Conservation (phyloP, 2,888 invertebrate species). For the Dicyrtoma fusca region DNA sequence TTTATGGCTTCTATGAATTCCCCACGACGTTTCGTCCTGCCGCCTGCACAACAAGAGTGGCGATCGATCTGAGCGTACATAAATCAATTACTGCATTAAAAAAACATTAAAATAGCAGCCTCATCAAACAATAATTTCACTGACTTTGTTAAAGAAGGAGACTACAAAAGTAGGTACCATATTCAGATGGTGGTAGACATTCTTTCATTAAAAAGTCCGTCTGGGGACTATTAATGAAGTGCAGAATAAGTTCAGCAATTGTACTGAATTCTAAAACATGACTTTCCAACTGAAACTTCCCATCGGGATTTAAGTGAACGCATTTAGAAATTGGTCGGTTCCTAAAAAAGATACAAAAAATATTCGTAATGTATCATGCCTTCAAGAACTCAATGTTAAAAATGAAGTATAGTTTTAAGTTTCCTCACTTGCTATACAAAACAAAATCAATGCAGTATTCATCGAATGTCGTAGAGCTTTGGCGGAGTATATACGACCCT, state of each 20-base stretch:
- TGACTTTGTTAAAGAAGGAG: constrained; percentile 53
- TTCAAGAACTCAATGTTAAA: too few relatives aligned
- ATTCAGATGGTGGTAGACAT: constrained; percentile 84
- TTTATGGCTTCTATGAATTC: constrained; percentile 58
- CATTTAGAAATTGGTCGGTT: constrained; percentile 46
- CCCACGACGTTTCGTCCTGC: neutral
- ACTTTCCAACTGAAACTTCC: constrained; percentile 39
- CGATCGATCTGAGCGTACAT: constrained; percentile 75
- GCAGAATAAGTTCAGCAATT: constrained; percentile 67
- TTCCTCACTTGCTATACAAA: constrained; percentile 69
- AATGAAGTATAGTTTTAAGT: too few relatives aligned
- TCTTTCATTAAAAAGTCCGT: constrained; percentile 68
- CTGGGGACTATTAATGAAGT: constrained; percentile 64
- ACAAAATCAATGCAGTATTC: constrained; percentile 82
- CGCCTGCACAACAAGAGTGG: constrained; percentile 68
- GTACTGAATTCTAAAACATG: constrained; percentile 55
- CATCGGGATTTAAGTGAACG: constrained; percentile 37
- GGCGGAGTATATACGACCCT: constrained; percentile 80
- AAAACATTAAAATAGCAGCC: too few relatives aligned
- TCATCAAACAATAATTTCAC: too few relatives aligned
- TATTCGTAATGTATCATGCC: neutral
- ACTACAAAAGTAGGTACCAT: constrained; percentile 67
- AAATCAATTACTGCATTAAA: too few relatives aligned
- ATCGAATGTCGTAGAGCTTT: constrained; percentile 79
- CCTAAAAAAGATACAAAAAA: constrained; percentile 32